Evolutionary conservation across 2,888 invertebrate genomes (phyloP), one percentile per base, ranked within the genome.

Genomic region (Parelbella ahira): DNA sequence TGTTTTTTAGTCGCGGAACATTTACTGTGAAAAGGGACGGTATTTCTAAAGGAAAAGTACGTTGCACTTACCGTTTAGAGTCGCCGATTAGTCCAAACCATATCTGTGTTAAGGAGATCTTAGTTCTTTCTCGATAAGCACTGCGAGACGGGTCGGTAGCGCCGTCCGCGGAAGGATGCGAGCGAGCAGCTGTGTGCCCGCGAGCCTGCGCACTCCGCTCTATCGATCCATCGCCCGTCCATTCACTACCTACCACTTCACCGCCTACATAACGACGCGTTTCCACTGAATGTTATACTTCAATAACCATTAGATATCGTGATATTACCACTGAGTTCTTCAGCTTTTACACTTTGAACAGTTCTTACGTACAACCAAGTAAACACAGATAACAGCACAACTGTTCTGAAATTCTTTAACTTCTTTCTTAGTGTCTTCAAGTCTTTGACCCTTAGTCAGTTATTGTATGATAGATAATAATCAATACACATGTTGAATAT

Each of bases 301-400:
- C 74, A 80, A 84, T 81, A 81, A 79, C 69, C 73, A 71, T 75
- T 74, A 73, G 82, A 82, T 84, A 86, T 78, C 70, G 64, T 63
- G 60, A 68, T 82, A 83, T 83, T 79, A 74, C 58, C 63, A 65
- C 4, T 15, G 4, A 15, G 4, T 15, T 2, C 4, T 4, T 10
- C 18, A 29, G 18, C 9, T 9, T 4, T 15, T 23, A 34, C 12
- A 13, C 1, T 3, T 10, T 13, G 5, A 13, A 12, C 3, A 27
- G 3, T 12, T 7, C 2, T 27, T 13, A 11, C 10, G n/a, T n/a
- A n/a, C n/a, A n/a, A n/a, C n/a, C n/a, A n/a, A n/a, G n/a, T n/a
- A n/a, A n/a, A n/a, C n/a, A n/a, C n/a, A n/a, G n/a, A n/a, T n/a
- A n/a, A n/a, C n/a, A n/a, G n/a, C n/a, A n/a, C n/a, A n/a, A n/a